Conservation (phyloP, 2,888 invertebrate species). For the Frankliniella fusca region DNA sequence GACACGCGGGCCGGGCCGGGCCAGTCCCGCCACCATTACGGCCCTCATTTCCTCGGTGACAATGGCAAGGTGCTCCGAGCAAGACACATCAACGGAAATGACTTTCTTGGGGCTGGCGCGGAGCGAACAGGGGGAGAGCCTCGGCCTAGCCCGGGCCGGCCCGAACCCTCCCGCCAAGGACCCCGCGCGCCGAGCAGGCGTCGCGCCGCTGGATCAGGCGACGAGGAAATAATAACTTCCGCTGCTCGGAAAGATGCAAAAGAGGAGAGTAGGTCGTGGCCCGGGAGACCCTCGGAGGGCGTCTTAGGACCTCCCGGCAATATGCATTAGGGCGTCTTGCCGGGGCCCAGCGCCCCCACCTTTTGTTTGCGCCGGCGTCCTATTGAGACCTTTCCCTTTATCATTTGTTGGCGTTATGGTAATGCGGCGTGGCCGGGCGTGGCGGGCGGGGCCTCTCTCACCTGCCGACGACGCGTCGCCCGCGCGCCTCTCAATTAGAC, state of each 20-base stretch:
- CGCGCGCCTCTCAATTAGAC: too few species aligned
- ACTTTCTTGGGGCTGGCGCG: neutral
- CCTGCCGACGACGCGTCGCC: neutral
- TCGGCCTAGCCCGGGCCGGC: neutral
- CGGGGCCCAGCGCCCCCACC: neutral
- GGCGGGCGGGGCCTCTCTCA: neutral
- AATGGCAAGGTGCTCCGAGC: conserved; percentile 14
- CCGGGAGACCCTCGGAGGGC: neutral
- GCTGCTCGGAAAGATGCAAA: conserved; percentile 16
- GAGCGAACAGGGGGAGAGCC: neutral
- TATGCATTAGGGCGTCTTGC: conserved; percentile 8
- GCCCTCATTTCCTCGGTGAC: conserved; percentile 19
- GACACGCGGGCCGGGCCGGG: neutral
- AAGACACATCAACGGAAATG: conserved; percentile 20
- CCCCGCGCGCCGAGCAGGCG: neutral
- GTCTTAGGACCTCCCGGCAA: neutral
- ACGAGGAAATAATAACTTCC: conserved; percentile 26
- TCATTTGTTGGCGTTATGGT: neutral
- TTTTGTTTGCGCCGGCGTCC: neutral
- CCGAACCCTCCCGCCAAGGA: neutral
- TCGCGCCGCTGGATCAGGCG: neutral
- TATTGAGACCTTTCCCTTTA: neutral
- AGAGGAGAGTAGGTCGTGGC: neutral
- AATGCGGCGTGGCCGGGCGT: neutral
- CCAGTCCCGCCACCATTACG: neutral